Evolutionary conservation across 2,888 invertebrate species (phyloP).

Genomic region (Keiferia lycopersicella): DNA sequence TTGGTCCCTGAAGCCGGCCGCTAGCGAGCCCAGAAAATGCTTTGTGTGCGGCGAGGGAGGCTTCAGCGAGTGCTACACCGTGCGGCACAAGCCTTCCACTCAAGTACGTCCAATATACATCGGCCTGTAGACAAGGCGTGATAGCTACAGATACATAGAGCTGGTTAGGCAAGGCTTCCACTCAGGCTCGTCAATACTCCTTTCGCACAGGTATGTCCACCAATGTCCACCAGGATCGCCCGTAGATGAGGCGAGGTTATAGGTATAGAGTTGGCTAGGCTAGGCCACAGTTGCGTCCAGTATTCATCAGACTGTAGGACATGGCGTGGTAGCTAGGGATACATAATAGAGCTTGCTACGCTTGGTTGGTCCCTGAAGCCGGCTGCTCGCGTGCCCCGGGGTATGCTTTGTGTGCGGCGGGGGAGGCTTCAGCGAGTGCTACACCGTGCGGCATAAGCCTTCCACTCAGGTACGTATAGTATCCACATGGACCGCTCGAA

Average conservation of each 20-base stretch:
- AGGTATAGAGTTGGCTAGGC: conserved; percentile 38
- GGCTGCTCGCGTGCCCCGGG: conserved; percentile 75
- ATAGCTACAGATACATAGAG: conserved; percentile 83
- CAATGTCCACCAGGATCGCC: background rate
- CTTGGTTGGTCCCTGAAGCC: conserved; percentile 69
- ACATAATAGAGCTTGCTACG: conserved; percentile 86
- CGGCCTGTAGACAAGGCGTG: conserved; percentile 45
- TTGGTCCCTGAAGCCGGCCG: conserved; percentile 54
- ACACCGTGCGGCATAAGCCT: conserved; percentile 82
- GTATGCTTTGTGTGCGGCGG: conserved; percentile 87
- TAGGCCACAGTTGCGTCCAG: no score
- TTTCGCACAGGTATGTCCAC: conserved; percentile 60
- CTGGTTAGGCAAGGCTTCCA: conserved; percentile 50
- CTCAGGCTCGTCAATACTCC: no score
- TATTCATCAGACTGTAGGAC: no score
- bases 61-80: conserved; percentile 85
- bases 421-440: conserved; percentile 85
- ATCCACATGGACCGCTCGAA: background rate
- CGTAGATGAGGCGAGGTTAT: no score
- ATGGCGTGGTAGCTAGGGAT: no score
- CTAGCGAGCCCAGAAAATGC: conserved; percentile 80
- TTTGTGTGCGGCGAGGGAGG: conserved; percentile 88
- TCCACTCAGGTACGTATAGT: conserved; percentile 60
- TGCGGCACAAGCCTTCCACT: conserved; percentile 78
- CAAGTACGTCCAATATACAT: conserved; percentile 51